phyloP scores from a whole-genome alignment of 2,797 vertebrate species.

The Fundulus diaphanus region DNA sequence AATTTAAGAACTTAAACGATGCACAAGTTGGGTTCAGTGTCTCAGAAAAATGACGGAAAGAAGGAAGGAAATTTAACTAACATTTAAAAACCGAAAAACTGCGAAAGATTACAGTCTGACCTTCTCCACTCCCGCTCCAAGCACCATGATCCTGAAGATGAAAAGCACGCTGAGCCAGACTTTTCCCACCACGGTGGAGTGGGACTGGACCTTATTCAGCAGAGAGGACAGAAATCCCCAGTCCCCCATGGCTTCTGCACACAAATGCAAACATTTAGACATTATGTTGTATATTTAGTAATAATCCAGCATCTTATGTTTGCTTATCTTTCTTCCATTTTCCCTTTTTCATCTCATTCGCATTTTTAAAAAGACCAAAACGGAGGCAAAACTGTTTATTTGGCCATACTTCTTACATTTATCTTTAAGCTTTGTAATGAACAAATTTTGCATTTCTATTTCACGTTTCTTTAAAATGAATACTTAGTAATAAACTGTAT shows the following conservation, averaged over 20 bases:
- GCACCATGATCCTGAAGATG: conserved; percentile 92
- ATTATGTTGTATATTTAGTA: not conserved
- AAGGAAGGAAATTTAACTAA: not conserved
- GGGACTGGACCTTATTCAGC: conserved; percentile 82
- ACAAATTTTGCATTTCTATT: not conserved
- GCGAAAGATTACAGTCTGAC: conserved; percentile 60
- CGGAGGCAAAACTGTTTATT: not conserved
- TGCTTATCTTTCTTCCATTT: not conserved
- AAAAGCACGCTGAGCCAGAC: conserved; percentile 96
- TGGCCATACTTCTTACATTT: not conserved
- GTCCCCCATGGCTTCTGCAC: conserved; percentile 76
- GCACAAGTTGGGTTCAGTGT: not conserved
- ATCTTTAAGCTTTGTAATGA: not conserved
- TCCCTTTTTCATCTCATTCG: not conserved
- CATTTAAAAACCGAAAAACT: not conserved
- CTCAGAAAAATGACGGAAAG: not conserved
- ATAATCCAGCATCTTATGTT: not conserved
- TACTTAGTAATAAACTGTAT: not conserved
- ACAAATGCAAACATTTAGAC: not conserved
- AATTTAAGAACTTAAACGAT: not conserved
- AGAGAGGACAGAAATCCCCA: conserved; percentile 81
- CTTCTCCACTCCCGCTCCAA: conserved; percentile 94
- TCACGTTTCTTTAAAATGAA: not conserved
- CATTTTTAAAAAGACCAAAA: not conserved
- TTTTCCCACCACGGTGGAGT: conserved; percentile 91